Percentiles rank a stretch among this genome's conserved stretches.
These are phyloP conservation scores for Tipula vernalis DNA, from an alignment of 2,888 invertebrate genomes.

Conservation along the genomic window DNA sequence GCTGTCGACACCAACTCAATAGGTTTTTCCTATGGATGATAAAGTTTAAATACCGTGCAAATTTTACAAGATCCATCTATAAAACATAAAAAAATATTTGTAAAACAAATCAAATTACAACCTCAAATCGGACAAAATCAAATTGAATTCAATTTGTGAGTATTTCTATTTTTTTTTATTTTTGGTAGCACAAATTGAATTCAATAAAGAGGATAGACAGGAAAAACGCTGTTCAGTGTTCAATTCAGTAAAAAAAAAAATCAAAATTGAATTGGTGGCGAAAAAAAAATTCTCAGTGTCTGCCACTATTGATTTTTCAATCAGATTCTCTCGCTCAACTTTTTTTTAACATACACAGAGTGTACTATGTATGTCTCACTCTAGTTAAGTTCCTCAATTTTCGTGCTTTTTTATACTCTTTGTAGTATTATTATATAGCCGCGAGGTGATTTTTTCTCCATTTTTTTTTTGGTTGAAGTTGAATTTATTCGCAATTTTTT, in stretches of 20 bases:
- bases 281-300: conserved; percentile 26
- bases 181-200: not conserved
- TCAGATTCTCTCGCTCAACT: conserved; percentile 16
- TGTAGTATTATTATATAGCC: not conserved
- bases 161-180: not conserved
- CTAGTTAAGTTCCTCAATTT: not conserved
- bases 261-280: not conserved
- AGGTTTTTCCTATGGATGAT: not conserved
- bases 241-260: not conserved
- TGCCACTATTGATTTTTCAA: conserved; percentile 38
- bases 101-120: not conserved
- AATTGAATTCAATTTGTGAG: not conserved
- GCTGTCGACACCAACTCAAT: not conserved
- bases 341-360: not conserved
- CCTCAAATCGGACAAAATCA: not conserved
- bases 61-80: not conserved
- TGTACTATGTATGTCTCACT: not conserved
- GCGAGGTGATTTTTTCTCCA: conserved; percentile 10
- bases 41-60: not conserved
- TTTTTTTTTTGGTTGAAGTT: conserved; percentile 6
- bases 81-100: not conserved
- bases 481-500: not conserved
- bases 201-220: not conserved
- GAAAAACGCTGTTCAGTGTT: not conserved
- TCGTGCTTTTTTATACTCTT: conserved; percentile 7